Percentiles rank a stretch among this genome's conserved stretches.
Evolutionary conservation across 92 coral and sea anemone genomes (phyloP).

Genomic region (Epizoanthus ramosus): DNA sequence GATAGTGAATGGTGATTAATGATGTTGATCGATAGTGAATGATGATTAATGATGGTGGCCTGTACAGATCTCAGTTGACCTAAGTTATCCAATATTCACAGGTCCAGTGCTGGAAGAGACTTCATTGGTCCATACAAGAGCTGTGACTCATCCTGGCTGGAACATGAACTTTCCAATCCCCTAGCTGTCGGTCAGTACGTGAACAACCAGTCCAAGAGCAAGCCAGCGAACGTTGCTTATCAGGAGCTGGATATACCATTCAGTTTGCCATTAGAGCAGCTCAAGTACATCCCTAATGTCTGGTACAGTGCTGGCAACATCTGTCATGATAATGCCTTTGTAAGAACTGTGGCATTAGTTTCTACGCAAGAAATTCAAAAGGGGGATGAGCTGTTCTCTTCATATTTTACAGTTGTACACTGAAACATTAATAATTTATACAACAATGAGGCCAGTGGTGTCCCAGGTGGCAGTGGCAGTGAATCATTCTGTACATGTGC

Average conservation of each 20-base stretch:
- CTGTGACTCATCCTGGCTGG: slow-evolving; percentile 88
- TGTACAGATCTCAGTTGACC: background rate
- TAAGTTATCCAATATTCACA: slow-evolving; percentile 26
- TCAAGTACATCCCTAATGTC: slow-evolving; percentile 88
- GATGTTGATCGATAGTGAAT: background rate
- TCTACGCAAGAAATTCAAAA: slow-evolving; percentile 70
- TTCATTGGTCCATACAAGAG: slow-evolving; percentile 77
- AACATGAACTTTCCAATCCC: slow-evolving; percentile 60
- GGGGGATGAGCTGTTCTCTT: slow-evolving; percentile 92
- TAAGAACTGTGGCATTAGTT: slow-evolving; percentile 83
- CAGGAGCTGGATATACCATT: slow-evolving; percentile 86
- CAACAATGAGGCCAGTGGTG: too few species aligned
- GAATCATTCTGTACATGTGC: too few species aligned
- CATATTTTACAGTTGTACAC: slow-evolving; percentile 91
- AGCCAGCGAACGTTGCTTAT: slow-evolving; percentile 87
- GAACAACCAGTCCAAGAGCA: slow-evolving; percentile 75
- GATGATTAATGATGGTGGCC: background rate
- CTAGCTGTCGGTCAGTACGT: slow-evolving; percentile 94
- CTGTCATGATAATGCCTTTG: slow-evolving; percentile 57
- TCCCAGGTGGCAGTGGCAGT: too few species aligned
- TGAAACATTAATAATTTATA: slow-evolving; percentile 13
- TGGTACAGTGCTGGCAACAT: slow-evolving; percentile 88
- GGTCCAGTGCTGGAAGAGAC: slow-evolving; percentile 89
- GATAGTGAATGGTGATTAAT: background rate
- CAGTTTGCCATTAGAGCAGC: slow-evolving; percentile 61